These are phyloP conservation scores for Noctua janthina DNA, from an alignment of 2,888 invertebrate genomes.

Conservation along the genomic window DNA sequence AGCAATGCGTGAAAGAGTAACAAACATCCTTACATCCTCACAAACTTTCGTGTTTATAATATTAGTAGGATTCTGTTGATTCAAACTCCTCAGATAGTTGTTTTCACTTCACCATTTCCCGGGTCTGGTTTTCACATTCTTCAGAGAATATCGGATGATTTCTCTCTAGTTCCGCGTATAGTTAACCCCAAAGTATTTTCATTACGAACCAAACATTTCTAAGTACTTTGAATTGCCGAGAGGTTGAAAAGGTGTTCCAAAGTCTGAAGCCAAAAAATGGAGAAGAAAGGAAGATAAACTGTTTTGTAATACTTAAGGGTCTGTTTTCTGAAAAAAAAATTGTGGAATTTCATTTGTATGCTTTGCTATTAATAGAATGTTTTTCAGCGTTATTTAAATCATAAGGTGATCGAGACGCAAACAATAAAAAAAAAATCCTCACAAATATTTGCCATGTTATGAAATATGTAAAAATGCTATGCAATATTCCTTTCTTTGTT, in stretches of 20 bases:
- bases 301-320: neutral
- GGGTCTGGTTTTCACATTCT: constrained; percentile 1
- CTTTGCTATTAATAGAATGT: neutral
- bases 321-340: neutral
- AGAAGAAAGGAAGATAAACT: neutral
- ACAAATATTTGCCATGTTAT: neutral
- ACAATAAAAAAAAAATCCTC: neutral
- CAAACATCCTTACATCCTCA: no score
- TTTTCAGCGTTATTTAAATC: neutral
- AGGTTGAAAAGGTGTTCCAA: neutral
- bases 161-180: neutral
- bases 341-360: neutral
- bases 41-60: no score
- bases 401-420: neutral
- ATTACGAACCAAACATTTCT: neutral
- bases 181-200: neutral
- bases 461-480: neutral
- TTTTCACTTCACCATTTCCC: neutral
- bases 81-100: constrained; percentile 1
- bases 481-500: neutral
- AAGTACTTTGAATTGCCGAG: neutral
- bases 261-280: neutral
- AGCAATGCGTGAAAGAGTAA: no score
- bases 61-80: neutral
- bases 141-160: neutral